Conservation (phyloP, 1,140 invertebrate species). For the Bursaphelenchus mucronatus region DNA sequence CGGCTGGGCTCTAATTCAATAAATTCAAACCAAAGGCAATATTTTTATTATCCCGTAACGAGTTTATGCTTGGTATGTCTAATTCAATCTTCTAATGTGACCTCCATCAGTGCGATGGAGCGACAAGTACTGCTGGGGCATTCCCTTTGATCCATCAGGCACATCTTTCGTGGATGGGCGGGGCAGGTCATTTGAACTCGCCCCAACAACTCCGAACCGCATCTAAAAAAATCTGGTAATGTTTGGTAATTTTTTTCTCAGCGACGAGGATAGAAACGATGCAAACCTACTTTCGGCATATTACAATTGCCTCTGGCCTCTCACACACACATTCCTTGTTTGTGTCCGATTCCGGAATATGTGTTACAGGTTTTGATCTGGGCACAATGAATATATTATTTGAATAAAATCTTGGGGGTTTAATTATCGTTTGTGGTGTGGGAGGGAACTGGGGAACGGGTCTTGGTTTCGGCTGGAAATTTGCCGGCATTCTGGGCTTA, state of each 20-base stretch:
- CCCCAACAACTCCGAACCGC: constrained; percentile 30
- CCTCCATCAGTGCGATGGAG: constrained; percentile 32
- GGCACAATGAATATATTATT: constrained; percentile 11
- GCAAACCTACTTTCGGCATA: constrained; percentile 25
- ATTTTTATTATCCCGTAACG: too few species aligned
- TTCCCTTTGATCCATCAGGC: constrained; percentile 35
- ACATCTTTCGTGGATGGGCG: constrained; percentile 30
- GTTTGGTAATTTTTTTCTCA: too few species aligned
- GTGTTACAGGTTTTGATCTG: not conserved
- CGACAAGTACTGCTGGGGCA: constrained; percentile 34
- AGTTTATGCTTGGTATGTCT: too few species aligned
- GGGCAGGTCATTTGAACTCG: constrained; percentile 31
- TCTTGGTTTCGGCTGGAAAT: not conserved
- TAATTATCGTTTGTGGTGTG: constrained; percentile 9
- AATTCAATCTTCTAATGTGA: constrained; percentile 16
- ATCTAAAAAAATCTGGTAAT: constrained; percentile 22
- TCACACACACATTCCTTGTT: constrained; percentile 28
- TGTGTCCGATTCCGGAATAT: not conserved
- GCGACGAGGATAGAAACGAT: not conserved
- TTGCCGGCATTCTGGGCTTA: too few species aligned
- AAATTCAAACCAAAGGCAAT: too few species aligned
- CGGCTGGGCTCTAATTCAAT: too few species aligned
- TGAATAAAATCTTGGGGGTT: constrained; percentile 18
- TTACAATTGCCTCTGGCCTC: constrained; percentile 15
- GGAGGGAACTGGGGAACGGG: constrained; percentile 14